Base-by-base conservation (phyloP, 2,113 vertebrate genomes). In the Plotosus lineatus region DNA sequence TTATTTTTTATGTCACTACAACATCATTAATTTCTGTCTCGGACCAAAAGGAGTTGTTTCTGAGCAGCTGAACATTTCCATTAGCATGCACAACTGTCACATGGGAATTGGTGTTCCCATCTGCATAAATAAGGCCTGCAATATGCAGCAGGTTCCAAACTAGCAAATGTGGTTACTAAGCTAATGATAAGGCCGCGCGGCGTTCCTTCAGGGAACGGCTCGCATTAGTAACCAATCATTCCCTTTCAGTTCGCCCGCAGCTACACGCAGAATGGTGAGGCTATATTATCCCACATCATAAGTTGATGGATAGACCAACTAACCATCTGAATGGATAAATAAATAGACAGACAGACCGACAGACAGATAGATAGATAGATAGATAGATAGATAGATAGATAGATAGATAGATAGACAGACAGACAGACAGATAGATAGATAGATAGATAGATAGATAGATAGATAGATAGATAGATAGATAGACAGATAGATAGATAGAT, bases 161-260 rank as follows among this genome's bases (percentile, higher is more conserved):
- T 58, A 74, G 79, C 31, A 74, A 80, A 80, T 60, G 55, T 48
- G 68, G 79, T 63, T 63, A 80, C 69, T n/a, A 63, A 80, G 79
- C 79, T 80, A 80, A 74, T 80, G 60, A 80, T 48, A 73, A 73
- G 46, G 69, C 69, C 17, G 28, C 33, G 69, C 28, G 2, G 14
- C 69, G 36, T 73, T 40, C 51, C 53, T 76, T 60, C 9, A 44
- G 55, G 38, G 51, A 58, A 44, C 6, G 6, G 38, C 38, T 60
- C 28, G 60, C 74, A 60, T 76, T 76, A 60, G 53, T 76, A 42
- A 58, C 55, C 23, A 36, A 76, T 58, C 74, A 42, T 76, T 76
- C 17, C 38, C 53, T 76, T 60, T 76, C 28, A 42, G 12, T 75
- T 36, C 40, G 73, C 44, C 23, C 17, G 0, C 36, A 58, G 12